Conservation (phyloP, 2,113 vertebrate species). For the Urocolius indicus region DNA sequence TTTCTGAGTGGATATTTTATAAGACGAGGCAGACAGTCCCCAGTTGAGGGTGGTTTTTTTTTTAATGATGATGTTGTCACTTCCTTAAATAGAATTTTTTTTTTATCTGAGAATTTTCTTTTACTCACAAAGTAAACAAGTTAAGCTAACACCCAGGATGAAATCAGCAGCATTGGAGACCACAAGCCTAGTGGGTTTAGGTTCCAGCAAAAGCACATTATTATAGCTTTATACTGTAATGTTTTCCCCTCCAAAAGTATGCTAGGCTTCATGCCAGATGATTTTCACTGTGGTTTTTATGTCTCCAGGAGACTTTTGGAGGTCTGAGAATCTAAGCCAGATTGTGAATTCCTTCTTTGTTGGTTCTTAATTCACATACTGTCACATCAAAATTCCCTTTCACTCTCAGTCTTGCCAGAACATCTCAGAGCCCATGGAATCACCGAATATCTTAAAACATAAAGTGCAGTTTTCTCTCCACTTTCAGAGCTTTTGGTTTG, state of each 20-base stretch:
- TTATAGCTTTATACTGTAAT: not conserved
- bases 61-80: not conserved
- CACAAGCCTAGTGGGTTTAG: not conserved
- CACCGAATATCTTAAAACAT: not conserved
- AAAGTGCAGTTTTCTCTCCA: not conserved
- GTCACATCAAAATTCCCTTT: not conserved
- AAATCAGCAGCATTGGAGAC: conserved; percentile 9
- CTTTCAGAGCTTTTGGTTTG: not conserved
- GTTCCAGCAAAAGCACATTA: not conserved
- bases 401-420: not conserved
- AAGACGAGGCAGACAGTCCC: not conserved
- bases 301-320: not conserved
- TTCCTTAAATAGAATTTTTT: not conserved
- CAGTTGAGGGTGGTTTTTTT: not conserved
- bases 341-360: not conserved
- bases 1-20: not conserved
- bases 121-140: conserved; percentile 11
- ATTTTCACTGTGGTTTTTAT: not conserved
- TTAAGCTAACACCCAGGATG: not conserved
- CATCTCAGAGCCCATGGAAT: not conserved
- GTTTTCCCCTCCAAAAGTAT: not conserved
- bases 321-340: not conserved
- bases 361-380: not conserved
- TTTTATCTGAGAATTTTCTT: not conserved
- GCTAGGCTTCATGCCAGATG: not conserved